Conservation (phyloP, 1,140 invertebrate species). For the Contarinia nasturtii region DNA sequence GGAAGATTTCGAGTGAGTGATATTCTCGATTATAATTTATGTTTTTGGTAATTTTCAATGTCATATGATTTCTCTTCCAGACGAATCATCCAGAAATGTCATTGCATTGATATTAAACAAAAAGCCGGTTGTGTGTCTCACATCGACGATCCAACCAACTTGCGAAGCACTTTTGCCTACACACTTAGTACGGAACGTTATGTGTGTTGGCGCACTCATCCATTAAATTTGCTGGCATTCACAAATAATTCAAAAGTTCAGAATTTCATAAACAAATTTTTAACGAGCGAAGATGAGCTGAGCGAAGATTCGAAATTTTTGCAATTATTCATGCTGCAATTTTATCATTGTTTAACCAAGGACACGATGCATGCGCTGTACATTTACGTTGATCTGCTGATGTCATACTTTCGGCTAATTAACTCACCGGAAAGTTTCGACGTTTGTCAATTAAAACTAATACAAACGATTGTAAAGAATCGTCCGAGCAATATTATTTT, state of each 20-base stretch:
- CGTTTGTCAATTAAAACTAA: constrained; percentile 20
- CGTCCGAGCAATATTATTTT: constrained; percentile 6
- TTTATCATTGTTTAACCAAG: constrained; percentile 71
- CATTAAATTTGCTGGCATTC: constrained; percentile 41
- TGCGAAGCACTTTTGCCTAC: constrained; percentile 61
- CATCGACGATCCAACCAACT: constrained; percentile 70
- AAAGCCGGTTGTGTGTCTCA: constrained; percentile 76
- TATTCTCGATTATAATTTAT: background rate
- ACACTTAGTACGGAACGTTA: constrained; percentile 59
- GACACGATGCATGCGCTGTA: constrained; percentile 67
- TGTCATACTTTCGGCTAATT: constrained; percentile 30
- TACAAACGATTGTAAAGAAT: constrained; percentile 9
- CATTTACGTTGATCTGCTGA: constrained; percentile 47
- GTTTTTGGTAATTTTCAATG: constrained; percentile 1
- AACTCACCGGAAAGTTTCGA: constrained; percentile 7
- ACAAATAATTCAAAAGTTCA: constrained; percentile 42
- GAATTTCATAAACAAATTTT: constrained; percentile 45
- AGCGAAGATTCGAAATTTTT: constrained; percentile 31
- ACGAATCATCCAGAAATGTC: constrained; percentile 43
- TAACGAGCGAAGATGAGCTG: constrained; percentile 17
- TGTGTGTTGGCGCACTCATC: constrained; percentile 23
- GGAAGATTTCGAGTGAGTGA: constrained; percentile 49
- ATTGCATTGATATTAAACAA: constrained; percentile 69
- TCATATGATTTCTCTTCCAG: constrained; percentile 18
- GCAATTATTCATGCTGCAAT: constrained; percentile 50